Evolutionary conservation across 2,797 vertebrate genomes (phyloP), one percentile per base, ranked within the genome.

Genomic region (Gymnodraco acuticeps): DNA sequence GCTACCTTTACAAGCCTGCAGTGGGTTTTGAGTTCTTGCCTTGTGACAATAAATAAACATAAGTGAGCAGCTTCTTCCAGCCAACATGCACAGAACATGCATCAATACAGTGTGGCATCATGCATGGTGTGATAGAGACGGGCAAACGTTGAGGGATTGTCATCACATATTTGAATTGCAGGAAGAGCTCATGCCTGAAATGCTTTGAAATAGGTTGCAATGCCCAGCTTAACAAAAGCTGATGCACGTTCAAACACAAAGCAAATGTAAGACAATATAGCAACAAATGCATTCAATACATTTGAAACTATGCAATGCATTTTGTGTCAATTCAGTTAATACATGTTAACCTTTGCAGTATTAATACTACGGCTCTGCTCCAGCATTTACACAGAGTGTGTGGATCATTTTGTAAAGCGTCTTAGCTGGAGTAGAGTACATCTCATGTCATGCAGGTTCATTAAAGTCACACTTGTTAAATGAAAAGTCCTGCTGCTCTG

Each of bases 371-470:
- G 3, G 23, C 33, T 38, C 52, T 41, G 27, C 42, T 58, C 19
- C 1, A 10, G 61, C 31, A 31, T 55, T n/a, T 17, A 27, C 3
- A 54, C 16, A 64, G 20, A 38, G 6, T 7, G 27, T 52, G 5
- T 55, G 60, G n/a, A 68, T 43, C 14, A 23, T 46, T 76, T 79
- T 59, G 33, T 38, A 11, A 77, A 70, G 47, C 70, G 73, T 66
- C 63, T 75, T 31, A 10, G 27, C 55, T 56, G 59, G 77, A 80
- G 74, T 42, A 10, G 51, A 10, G 51, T 56, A 16, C 74, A 86
- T 80, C 42, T 56, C 14, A 87, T 87, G 78, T 46, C 75, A 56
- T 23, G 74, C 62, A 78, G 77, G 52, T 85, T 85, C 80, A 83
- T 82, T 86, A 84, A 83, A 77, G 63, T 52, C 48, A 27, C 0